Conservation (phyloP, 1,140 invertebrate genomes). For the Aporrectodea caliginosa region DNA sequence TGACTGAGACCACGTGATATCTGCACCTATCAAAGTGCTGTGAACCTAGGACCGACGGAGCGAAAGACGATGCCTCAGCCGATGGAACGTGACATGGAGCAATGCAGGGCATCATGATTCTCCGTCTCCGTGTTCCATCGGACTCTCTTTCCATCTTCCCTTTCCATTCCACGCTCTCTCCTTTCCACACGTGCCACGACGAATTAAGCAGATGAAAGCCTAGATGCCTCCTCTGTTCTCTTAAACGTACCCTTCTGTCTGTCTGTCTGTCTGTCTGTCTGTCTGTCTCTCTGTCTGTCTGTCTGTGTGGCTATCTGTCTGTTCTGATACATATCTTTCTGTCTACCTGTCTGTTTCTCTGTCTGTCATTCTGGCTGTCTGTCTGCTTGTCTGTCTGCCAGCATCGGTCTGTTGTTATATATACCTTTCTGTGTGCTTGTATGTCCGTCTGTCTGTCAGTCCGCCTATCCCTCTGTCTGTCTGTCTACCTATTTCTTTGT, state of each 20-base stretch:
- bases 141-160: not conserved
- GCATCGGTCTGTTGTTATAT: too few relatives aligned
- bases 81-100: too few relatives aligned
- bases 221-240: not conserved
- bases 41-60: not conserved
- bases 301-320: not conserved
- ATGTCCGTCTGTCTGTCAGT: not conserved
- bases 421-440: not conserved
- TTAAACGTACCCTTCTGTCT: not conserved
- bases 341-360: not conserved
- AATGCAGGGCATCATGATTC: too few relatives aligned
- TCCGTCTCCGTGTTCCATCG: not conserved
- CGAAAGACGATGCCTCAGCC: too few relatives aligned
- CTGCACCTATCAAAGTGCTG: not conserved
- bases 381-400: not conserved
- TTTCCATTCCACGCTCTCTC: not conserved
- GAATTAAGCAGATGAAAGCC: too few relatives aligned
- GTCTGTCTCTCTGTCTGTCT: not conserved
- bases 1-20: not conserved
- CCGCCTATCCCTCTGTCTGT: not conserved
- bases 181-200: not conserved
- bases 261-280: not conserved
- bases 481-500: too few relatives aligned
- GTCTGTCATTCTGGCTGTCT: not conserved
- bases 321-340: not conserved